These are phyloP conservation scores for Drosophila prostipennis DNA, from an alignment of 2,888 invertebrate genomes.

Conservation along the genomic window DNA sequence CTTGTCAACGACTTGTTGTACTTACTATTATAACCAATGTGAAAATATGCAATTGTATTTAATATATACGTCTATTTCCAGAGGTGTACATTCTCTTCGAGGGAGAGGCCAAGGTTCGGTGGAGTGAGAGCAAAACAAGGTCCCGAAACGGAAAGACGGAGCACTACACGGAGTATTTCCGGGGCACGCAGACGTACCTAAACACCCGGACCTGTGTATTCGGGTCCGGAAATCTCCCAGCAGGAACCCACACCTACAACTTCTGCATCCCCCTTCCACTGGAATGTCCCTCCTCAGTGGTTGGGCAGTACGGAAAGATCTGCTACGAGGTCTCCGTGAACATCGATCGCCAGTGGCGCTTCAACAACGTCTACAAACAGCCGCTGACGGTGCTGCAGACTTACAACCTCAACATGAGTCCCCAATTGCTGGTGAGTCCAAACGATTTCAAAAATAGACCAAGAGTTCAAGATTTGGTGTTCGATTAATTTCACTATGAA, in stretches of 20 bases:
- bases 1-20: too few species aligned
- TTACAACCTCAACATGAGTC: slow-evolving; percentile 90
- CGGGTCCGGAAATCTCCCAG: slow-evolving; percentile 49
- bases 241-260: slow-evolving; percentile 86
- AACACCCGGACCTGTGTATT: slow-evolving; percentile 49
- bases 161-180: slow-evolving; percentile 46
- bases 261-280: slow-evolving; percentile 87
- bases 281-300: slow-evolving; percentile 90
- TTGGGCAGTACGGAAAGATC: slow-evolving; percentile 89
- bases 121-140: slow-evolving; percentile 53
- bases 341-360: slow-evolving; percentile 92
- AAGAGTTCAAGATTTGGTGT: too few species aligned
- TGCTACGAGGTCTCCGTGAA: slow-evolving; percentile 90
- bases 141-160: slow-evolving; percentile 44
- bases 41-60: not conserved
- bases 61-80: slow-evolving; percentile 5
- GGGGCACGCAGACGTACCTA: slow-evolving; percentile 56
- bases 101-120: slow-evolving; percentile 69
- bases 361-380: slow-evolving; percentile 81
- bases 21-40: not conserved
- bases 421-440: slow-evolving; percentile 86
- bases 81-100: slow-evolving; percentile 61
- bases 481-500: not conserved
- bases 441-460: not conserved
- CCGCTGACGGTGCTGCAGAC: slow-evolving; percentile 90